Evolutionary conservation across 2,797 vertebrate species (phyloP), one percentile per base, ranked within the genome.

Genomic region (Aldrovandia affinis): DNA sequence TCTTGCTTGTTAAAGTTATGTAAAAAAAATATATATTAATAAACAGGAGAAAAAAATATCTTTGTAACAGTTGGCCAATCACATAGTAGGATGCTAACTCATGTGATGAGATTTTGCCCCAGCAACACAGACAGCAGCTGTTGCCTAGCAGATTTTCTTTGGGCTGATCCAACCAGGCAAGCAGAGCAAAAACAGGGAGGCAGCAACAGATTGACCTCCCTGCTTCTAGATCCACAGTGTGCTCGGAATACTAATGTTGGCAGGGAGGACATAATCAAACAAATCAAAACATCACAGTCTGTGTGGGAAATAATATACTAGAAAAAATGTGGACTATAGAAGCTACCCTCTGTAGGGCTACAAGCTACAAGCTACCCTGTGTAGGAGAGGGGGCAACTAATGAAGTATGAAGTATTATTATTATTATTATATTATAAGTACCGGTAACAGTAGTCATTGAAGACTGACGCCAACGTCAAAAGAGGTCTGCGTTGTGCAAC

Each of bases 61-160:
- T 81, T 81, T 47, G 36, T 25, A 8, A 36, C 54, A 30, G 25
- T 25, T 33, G 28, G 83, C 80, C 83, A 85, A 83, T 87, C 84
- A 84, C 78, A 83, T 73, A 65, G 15, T 54, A 52, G 50, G 68
- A 44, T 73, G 55, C 82, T 30, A 83, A 55, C n/a, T 81, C 83
- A 83, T 81, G 85, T 85, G 85, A 86, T 63, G 50, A 84, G 39
- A 82, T 47, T 84, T 86, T 85, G 36, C 78, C 85, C 83, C 84
- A 85, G 85, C 86, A 88, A 85, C 86, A 85, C 83, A 83, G 59
- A 50, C 42, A 81, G 59, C 81, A 84, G 83, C 79, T 86, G 87
- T 89, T 87, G 89, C 89, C 84, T 85, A 85, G 89, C 89, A 84
- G 85, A 89, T 88, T 86, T 88, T 59, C 85, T 50, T 44, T n/a